These are phyloP conservation scores for Catalaphyllia jardinei DNA, from an alignment of 64 coral and sea anemone species.

Conservation along the genomic window DNA sequence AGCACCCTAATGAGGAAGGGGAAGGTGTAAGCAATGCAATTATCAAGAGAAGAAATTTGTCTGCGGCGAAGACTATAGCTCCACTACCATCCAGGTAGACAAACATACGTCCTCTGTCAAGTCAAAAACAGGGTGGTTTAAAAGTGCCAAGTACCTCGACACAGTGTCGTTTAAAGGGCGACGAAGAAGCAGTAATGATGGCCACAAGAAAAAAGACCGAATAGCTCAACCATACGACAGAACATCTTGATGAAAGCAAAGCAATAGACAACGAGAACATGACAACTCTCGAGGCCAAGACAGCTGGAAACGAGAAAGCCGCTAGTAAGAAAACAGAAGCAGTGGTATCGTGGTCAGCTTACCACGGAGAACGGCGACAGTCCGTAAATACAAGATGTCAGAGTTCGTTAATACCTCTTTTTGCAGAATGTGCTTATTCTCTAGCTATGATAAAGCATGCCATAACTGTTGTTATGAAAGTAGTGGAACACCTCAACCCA, in stretches of 20 bases:
- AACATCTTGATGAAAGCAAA: slow-evolving; percentile 4
- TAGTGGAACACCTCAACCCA: slow-evolving; percentile 1
- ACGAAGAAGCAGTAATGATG: slow-evolving; percentile 1
- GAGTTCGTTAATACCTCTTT: too few relatives aligned
- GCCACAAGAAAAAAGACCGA: neutral
- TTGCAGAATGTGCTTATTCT: too few relatives aligned
- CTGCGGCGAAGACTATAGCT: neutral
- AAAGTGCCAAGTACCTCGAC: slow-evolving; percentile 9
- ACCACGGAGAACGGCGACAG: too few relatives aligned
- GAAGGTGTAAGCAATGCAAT: slow-evolving; percentile 13
- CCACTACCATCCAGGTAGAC: slow-evolving; percentile 12
- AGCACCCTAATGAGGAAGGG: slow-evolving; percentile 12
- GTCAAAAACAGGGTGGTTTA: neutral
- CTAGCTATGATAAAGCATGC: too few relatives aligned
- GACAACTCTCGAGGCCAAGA: too few relatives aligned
- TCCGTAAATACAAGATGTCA: too few relatives aligned
- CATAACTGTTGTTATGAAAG: too few relatives aligned
- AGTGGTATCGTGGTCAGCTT: too few relatives aligned
- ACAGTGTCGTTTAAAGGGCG: neutral
- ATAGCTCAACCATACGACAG: neutral
- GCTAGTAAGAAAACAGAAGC: too few relatives aligned
- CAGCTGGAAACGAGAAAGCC: too few relatives aligned
- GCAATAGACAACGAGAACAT: too few relatives aligned
- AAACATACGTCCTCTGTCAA: neutral
- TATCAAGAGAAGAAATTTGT: slow-evolving; percentile 11